Evolutionary conservation across 2,113 vertebrate genomes (phyloP), one percentile per base, ranked within the genome.

Genomic region (Plotosus lineatus): DNA sequence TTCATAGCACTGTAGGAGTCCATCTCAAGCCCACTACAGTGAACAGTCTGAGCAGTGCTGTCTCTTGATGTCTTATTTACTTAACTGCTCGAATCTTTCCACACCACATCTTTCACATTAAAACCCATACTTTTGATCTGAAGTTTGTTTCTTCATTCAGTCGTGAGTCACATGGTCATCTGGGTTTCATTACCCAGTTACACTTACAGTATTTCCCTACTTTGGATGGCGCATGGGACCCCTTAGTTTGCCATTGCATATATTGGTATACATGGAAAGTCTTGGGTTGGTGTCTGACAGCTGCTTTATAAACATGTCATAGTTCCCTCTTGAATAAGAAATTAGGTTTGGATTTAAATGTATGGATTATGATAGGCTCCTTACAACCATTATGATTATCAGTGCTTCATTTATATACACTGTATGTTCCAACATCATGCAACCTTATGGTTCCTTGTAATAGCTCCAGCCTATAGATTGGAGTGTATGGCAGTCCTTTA

Each of bases 101-200:
- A 77, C 46, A 76, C 61, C 76, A 85, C 63, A n/a, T 76, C 46
- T 28, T 74, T 76, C 48, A 77, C 21, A 26, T 85, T 83, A 72
- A 40, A 77, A 56, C 26, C 77, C 63, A 55, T 77, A 71, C 72
- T 76, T 76, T 79, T 82, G 77, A 80, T 85, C 72, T 79, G 58
- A 55, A 77, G 81, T 71, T 85, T 65, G 55, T 51, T 85, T 77
- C 81, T 44, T 58, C 51, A 28, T 79, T 65, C 38, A 36, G 19
- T 71, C 50, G 51, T 79, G 73, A 77, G 73, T 85, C 84, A 83
- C 33, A n/a, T 7, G 12, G 33, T 74, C 48, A 28, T 77, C 84
- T 86, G 78, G 56, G 53, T 79, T 80, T 21, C 23, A 80, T 83
- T 85, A 85, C 46, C 65, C 78, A 53, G 78, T 85, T 78, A 66